Evolutionary conservation across 2,113 vertebrate species (phyloP), one percentile per base, ranked within the genome.

Genomic region (Podarcis muralis): DNA sequence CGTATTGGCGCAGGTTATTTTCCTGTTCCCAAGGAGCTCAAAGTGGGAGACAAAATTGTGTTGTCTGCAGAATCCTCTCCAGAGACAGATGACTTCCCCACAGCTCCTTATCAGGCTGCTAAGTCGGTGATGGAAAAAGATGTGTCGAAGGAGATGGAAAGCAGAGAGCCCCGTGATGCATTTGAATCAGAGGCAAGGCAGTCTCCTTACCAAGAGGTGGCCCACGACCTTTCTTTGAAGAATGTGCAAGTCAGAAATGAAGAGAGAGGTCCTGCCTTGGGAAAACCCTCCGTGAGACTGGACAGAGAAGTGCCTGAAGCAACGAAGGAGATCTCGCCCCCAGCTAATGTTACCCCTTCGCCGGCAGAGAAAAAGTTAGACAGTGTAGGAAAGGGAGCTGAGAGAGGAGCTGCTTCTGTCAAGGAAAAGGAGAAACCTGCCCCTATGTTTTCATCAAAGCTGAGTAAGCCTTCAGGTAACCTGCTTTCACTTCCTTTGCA

Each of bases 401-500:
- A 93, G 93, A 94, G 32, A 95, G 96, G 94, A 93, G 87, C 89
- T 94, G 83, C 95, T 96, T 90, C 96, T 92, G 86, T 89, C 94
- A 95, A 92, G 94, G 95, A 95, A 89, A 96, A 96, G 89, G 95
- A 95, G 94, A 95, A 95, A 77, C 78, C 96, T 91, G 87, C 96
- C 87, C 93, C 95, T 95, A 59, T 97, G 86, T 97, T 97, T 96
- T 95, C 97, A 95, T 89, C 95, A 96, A 96, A 96, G 96, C 96
- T 97, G 96, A 97, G 90, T 97, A 97, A 96, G 91, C 96, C 94
- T 94, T 96, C 97, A 97, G 97, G 97, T 97, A 97, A 97, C 96
- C 90, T 94, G 85, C 93, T 82, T 94, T 65, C n/a, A 32, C 93
- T 95, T 66, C 95, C 82, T 96, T 84, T 94, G 85, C 95, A 90